Percentiles rank a stretch among this genome's conserved stretches.
Conservation (phyloP, 2,888 invertebrate species). For the Eustalomyia histrio region DNA sequence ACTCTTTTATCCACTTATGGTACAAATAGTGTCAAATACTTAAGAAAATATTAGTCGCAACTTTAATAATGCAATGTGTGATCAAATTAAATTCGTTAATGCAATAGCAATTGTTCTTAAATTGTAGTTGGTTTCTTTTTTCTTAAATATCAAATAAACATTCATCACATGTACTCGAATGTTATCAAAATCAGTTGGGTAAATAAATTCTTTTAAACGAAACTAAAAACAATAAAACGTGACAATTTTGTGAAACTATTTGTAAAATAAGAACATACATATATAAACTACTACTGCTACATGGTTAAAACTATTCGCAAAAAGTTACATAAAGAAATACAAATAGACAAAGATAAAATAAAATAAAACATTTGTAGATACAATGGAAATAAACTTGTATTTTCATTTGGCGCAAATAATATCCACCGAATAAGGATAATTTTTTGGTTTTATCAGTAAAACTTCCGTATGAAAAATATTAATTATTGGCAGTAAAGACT, state of each 20-base stretch:
- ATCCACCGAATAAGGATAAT: background rate
- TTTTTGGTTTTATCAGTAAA: too few species aligned
- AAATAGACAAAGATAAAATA: background rate
- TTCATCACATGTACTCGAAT: constrained; percentile 75
- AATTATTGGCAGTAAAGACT: too few species aligned
- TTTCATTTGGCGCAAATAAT: constrained; percentile 6
- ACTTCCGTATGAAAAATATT: too few species aligned
- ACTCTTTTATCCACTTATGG: too few species aligned
- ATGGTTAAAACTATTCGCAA: constrained; percentile 25
- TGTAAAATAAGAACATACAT: constrained; percentile 66
- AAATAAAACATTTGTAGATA: constrained; percentile 4
- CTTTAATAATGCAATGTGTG: too few species aligned
- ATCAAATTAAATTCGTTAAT: too few species aligned
- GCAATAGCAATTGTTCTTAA: background rate
- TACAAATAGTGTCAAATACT: too few species aligned
- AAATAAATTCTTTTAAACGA: constrained; percentile 72
- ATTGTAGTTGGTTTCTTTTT: background rate
- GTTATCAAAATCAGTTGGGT: constrained; percentile 78
- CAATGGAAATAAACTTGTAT: constrained; percentile 18
- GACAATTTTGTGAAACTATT: constrained; percentile 77
- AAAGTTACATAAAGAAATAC: background rate
- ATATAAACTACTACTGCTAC: constrained; percentile 1
- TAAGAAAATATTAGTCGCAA: too few species aligned
- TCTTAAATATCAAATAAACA: constrained; percentile 38
- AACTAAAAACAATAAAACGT: constrained; percentile 75